phyloP scores from a whole-genome alignment of 2,888 invertebrate species.

The Euproctis similis region DNA sequence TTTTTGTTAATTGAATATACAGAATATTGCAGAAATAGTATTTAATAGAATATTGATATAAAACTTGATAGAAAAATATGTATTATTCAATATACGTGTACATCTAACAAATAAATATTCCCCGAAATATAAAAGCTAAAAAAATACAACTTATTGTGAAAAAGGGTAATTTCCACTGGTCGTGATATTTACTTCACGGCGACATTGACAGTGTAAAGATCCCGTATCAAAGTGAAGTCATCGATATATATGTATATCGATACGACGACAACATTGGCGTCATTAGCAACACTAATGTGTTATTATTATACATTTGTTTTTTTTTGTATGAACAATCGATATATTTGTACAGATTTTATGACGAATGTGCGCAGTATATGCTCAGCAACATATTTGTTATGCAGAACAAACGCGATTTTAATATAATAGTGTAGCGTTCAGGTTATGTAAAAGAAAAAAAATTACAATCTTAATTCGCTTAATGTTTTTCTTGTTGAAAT shows the following conservation, averaged over 20 bases:
- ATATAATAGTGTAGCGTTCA: no score
- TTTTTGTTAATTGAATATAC: no score
- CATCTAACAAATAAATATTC: constrained; percentile 5
- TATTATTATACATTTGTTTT: constrained; percentile 47
- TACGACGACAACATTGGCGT: constrained; percentile 40
- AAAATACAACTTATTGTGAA: no score
- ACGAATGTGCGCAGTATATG: constrained; percentile 63
- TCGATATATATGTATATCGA: constrained; percentile 35
- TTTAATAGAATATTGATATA: no score
- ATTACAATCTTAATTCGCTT: no score
- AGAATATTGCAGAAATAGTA: no score
- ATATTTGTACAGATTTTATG: constrained; percentile 61
- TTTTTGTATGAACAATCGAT: constrained; percentile 46
- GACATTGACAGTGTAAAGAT: constrained; percentile 46
- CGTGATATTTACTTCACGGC: constrained; percentile 40
- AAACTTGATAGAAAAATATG: no score
- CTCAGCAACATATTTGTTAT: no score
- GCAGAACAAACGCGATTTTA: no score
- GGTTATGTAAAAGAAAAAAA: no score
- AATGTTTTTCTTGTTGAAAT: no score
- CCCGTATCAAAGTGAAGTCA: constrained; percentile 52
- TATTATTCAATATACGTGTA: no score
- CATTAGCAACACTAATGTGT: constrained; percentile 43
- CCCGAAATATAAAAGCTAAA: constrained; percentile 1
- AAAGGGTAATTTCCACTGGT: constrained; percentile 16